Evolutionary conservation across 2,888 invertebrate genomes (phyloP).

Genomic region (Clitarchus hookeri): DNA sequence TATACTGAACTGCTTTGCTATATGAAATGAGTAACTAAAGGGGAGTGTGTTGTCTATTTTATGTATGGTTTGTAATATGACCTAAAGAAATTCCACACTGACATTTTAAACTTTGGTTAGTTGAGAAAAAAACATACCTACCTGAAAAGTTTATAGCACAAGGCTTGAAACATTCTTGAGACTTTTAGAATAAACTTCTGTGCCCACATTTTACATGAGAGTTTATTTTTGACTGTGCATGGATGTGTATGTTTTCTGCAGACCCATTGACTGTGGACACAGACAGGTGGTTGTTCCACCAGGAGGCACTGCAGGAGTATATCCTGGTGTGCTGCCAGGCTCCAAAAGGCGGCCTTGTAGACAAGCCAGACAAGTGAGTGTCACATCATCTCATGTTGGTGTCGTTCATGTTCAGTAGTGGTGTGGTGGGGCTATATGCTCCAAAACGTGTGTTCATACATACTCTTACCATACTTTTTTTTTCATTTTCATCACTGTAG

Average conservation of each 20-base stretch:
- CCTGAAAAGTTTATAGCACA: no score
- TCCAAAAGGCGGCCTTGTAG: conserved; percentile 84
- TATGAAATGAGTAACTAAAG: no score
- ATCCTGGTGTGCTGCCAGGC: conserved; percentile 91
- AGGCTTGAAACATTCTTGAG: no score
- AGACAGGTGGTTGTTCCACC: conserved; percentile 76
- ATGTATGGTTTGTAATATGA: no score
- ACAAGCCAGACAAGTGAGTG: conserved; percentile 93
- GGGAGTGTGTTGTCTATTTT: no score
- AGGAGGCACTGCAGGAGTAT: conserved; percentile 91
- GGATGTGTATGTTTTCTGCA: background rate
- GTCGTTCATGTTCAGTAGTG: conserved; percentile 6
- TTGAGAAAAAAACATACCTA: no score
- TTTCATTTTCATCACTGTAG: no score
- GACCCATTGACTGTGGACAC: conserved; percentile 51
- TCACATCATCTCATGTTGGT: background rate
- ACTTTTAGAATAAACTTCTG: no score
- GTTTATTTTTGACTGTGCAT: background rate
- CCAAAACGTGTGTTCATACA: conserved; percentile 46
- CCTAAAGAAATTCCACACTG: no score
- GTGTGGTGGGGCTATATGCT: no score
- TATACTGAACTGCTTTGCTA: no score
- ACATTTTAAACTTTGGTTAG: no score
- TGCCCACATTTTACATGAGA: background rate
- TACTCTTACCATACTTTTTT: background rate